Base-by-base conservation (phyloP, 1,140 invertebrate genomes). In the Drosophila virilis region DNA sequence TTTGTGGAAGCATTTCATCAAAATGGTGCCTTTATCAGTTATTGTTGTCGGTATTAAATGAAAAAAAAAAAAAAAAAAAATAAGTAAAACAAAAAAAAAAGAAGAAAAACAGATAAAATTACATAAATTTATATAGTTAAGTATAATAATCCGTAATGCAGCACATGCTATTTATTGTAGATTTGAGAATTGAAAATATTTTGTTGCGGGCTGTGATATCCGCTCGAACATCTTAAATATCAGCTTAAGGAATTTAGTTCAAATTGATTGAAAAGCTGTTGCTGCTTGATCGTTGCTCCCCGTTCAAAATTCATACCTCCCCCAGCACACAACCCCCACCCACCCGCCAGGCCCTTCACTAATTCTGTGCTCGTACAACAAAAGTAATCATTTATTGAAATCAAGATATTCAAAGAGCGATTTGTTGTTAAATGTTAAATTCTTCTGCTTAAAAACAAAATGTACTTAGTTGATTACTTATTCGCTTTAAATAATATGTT, bases 1-100 rank as follows among this genome's bases (percentile, higher is more conserved):
- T 61, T 37, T 70, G 72, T 74, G 82, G 78, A 86, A 88, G 83
- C 84, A 85, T 88, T 89, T 88, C 84, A 88, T 88, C 83, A 88
- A 83, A 85, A 88, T 88, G 85, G 83, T 88, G 83, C 83, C 83
- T 88, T 88, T 88, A 89, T 86, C 80, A 78, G 83, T 88, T 86
- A 80, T 88, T 88, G 83, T 83, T 88, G 82, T 86, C 78, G 65
- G 65, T 70, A 75, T 70, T 48, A 10, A 33, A 48, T 15, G 13
- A 60, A 45, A 46, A 17, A 4, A 51, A 68, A 9, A 45, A n/a
- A 50, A 12, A 17, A 61, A 22, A 55, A 45, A n/a, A 50, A 12
- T 17, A 61, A 22, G 54, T 28, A 57, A 10, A 66, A 45, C 1
- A n/a, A 33, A 17, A 10, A 33, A 8, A 17, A 42, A 71, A 37